Conservation (phyloP, 2,888 invertebrate genomes). For the Drosophila recens region DNA sequence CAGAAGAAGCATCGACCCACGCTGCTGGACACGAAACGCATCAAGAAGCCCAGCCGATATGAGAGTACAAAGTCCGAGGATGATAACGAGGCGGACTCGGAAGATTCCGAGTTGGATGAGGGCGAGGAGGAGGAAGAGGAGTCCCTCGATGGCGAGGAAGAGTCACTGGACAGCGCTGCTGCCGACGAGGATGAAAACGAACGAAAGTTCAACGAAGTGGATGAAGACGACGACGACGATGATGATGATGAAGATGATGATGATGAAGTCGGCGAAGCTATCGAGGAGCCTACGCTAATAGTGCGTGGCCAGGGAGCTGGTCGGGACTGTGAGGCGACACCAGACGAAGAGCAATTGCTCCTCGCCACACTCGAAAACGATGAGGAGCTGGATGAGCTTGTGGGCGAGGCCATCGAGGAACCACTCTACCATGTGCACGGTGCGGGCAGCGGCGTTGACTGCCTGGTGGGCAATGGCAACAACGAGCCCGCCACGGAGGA, state of each 20-base stretch:
- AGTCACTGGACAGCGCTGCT: constrained; percentile 81
- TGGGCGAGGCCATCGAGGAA: constrained; percentile 91
- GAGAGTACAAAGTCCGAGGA: constrained; percentile 80
- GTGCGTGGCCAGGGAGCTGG: constrained; percentile 90
- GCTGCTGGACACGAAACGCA: constrained; percentile 81
- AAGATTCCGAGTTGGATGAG: constrained; percentile 67
- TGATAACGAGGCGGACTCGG: constrained; percentile 72
- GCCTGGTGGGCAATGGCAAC: constrained; percentile 89
- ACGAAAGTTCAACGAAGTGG: constrained; percentile 60
- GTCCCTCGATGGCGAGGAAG: constrained; percentile 73
- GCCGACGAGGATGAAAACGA: constrained; percentile 81
- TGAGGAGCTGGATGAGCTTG: constrained; percentile 20
- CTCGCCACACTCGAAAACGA: constrained; percentile 7
- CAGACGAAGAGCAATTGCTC: constrained; percentile 26
- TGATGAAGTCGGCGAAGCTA: constrained; percentile 87
- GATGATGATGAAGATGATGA: constrained; percentile 79
- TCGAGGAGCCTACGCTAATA: constrained; percentile 90
- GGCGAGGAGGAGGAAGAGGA: constrained; percentile 70
- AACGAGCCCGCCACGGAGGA: constrained; percentile 86
- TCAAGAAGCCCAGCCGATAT: constrained; percentile 82
- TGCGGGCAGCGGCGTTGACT: constrained; percentile 90
- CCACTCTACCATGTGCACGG: constrained; percentile 88
- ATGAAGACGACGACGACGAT: constrained; percentile 75
- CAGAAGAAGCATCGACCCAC: constrained; percentile 81
- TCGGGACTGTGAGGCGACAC: constrained; percentile 87